Percentiles rank a stretch among this genome's conserved stretches.
Evolutionary conservation across 2,888 invertebrate species (phyloP).

Genomic region (Dione juno): DNA sequence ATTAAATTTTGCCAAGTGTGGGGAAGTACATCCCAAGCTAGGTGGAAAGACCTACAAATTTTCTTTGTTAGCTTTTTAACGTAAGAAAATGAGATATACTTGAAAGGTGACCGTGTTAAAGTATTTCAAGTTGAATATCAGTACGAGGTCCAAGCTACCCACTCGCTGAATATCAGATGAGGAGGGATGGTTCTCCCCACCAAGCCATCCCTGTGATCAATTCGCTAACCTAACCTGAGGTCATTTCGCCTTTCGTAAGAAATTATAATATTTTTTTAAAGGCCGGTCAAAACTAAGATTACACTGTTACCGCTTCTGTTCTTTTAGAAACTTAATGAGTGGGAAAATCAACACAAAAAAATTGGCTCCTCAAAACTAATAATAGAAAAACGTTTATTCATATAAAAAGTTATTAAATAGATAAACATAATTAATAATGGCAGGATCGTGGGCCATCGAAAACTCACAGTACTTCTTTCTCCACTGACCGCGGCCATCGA

Average conservation of each 20-base stretch:
- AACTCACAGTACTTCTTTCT: too few species aligned
- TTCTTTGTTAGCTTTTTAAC: not conserved
- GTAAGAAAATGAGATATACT: slow-evolving; percentile 9
- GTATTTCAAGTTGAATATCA: slow-evolving; percentile 38
- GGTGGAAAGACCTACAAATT: too few species aligned
- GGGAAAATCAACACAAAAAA: too few species aligned
- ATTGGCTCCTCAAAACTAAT: too few species aligned
- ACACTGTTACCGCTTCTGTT: too few species aligned
- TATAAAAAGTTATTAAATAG: too few species aligned
- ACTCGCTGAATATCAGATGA: slow-evolving; percentile 37
- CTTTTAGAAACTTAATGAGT: too few species aligned
- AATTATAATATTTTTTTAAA: not conserved
- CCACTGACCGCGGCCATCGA: too few species aligned
- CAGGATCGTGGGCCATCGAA: too few species aligned
- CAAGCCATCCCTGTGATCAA: slow-evolving; percentile 12
- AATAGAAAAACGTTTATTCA: too few species aligned
- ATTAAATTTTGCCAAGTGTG: not conserved
- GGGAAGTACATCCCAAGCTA: not conserved
- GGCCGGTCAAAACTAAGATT: too few species aligned
- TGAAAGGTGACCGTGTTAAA: slow-evolving; percentile 23
- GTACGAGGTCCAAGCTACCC: slow-evolving; percentile 36
- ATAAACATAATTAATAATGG: too few species aligned
- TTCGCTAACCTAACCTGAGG: not conserved
- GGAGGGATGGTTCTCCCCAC: slow-evolving; percentile 14
- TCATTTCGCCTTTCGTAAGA: not conserved